Base-by-base conservation (phyloP, 2,888 invertebrate genomes). In the Phortica magna region DNA sequence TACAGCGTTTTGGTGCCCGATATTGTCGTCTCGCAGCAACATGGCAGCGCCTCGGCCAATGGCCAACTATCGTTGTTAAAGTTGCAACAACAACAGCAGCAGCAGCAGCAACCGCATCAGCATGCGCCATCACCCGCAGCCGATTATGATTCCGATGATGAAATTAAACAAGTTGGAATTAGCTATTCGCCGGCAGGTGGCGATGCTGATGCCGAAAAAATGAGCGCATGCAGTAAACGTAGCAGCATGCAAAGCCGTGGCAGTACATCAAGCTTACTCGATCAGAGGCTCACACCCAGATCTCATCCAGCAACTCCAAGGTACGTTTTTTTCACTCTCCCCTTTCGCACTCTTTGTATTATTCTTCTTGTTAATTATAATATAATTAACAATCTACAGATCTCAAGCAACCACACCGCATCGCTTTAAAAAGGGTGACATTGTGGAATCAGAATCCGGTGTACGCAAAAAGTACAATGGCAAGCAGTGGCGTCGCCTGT, bases 391-490 rank as follows among this genome's bases (percentile, higher is more conserved):
- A 73, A 70, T 48, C 72, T 61, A 48, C 83, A 94, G 96, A 94
- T 96, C 96, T 93, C 97, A 97, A 93, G 96, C 97, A 91, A 96
- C 97, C 84, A 97, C 98, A 82, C 98, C 98, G 91, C 97, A 97
- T 93, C 98, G 97, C 92, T 98, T 97, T 93, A 97, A 98, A 93
- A 99, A 99, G 93, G 99, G 99, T 82, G 99, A 99, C 92, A 97
- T 99, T 83, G 92, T 92, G 79, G 91, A 91, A 83, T 92, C 92
- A 74, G 92, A 92, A 83, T 91, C 92, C 79, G 99, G 99, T 82
- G 98, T 99, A 87, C 94, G 99, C 14, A 99, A 99, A 93, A 99
- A 99, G 93, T 99, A 98, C 93, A 99, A 99, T 93, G 99, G 99
- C 55, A 99, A 99, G 93, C 99, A 99, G 92, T 99, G 99, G 99